A percentile compares a stretch with the other conserved stretches of the same genome.
These are phyloP conservation scores for Drosophila parthenogenetica DNA, from an alignment of 2,888 invertebrate genomes.

Conservation along the genomic window DNA sequence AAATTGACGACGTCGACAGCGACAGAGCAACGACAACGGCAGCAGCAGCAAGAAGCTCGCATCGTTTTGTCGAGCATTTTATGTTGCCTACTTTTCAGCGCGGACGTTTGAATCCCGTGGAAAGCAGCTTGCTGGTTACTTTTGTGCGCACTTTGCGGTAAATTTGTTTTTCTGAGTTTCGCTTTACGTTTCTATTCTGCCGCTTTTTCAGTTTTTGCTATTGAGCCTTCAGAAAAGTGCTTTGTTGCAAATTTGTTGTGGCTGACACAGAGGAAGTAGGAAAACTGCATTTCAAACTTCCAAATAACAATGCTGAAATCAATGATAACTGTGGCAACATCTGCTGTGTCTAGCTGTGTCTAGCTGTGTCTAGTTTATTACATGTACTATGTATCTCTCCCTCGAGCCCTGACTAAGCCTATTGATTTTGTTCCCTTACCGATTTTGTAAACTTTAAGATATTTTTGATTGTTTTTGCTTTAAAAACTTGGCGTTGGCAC, in stretches of 20 bases:
- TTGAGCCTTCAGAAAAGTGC: slow-evolving; percentile 37
- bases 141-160: slow-evolving; percentile 50
- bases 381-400: not conserved
- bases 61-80: slow-evolving; percentile 32
- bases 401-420: slow-evolving; percentile 13
- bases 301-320: slow-evolving; percentile 24
- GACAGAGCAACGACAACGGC: slow-evolving; percentile 23
- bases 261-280: not conserved
- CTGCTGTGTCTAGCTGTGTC: slow-evolving; percentile 25
- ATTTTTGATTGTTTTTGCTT: not conserved
- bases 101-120: slow-evolving; percentile 35
- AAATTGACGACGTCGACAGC: slow-evolving; percentile 30
- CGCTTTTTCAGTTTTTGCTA: slow-evolving; percentile 21
- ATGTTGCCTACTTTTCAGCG: slow-evolving; percentile 68
- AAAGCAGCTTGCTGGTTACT: slow-evolving; percentile 27
- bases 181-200: slow-evolving; percentile 5
- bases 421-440: slow-evolving; percentile 31
- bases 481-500: slow-evolving; percentile 16
- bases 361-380: not conserved
- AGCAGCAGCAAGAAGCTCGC: slow-evolving; percentile 7
- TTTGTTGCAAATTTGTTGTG: slow-evolving; percentile 19
- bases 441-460: slow-evolving; percentile 14
- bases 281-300: slow-evolving; percentile 35
- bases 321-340: slow-evolving; percentile 25
- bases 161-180: slow-evolving; percentile 28